phyloP scores from a whole-genome alignment of 2,888 invertebrate species.

The Tachina fera region DNA sequence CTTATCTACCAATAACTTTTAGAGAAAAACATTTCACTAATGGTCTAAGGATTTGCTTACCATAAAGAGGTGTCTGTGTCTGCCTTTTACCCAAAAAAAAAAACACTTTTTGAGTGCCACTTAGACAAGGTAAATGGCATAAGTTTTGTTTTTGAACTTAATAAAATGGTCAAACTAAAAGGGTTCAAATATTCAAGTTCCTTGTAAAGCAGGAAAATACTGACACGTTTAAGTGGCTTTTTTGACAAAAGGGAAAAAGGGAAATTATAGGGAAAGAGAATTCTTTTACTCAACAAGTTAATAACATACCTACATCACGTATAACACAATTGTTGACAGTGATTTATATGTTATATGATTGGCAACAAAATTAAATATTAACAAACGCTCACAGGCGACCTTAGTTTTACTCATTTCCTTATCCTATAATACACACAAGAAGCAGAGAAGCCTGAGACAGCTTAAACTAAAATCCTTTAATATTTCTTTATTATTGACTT shows the following conservation, averaged over 20 bases:
- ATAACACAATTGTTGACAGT: neutral
- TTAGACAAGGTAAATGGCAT: conserved; percentile 25
- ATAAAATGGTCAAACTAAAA: conserved; percentile 31
- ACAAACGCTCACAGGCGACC: too few species aligned
- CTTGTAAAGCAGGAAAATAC: neutral
- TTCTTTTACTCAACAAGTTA: neutral
- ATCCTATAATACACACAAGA: too few species aligned
- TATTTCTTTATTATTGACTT: too few species aligned
- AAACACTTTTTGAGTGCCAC: neutral
- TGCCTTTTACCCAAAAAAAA: neutral
- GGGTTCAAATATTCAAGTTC: neutral
- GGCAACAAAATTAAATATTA: too few species aligned
- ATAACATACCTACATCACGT: neutral
- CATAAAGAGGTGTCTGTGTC: conserved; percentile 12
- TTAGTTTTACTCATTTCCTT: too few species aligned
- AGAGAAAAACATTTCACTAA: conserved; percentile 22
- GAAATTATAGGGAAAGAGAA: neutral
- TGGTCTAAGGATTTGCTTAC: conserved; percentile 19
- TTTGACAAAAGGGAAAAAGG: neutral
- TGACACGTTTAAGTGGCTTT: neutral
- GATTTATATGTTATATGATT: neutral
- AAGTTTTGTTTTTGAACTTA: conserved; percentile 16
- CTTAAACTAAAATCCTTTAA: too few species aligned
- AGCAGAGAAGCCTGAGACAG: too few species aligned
- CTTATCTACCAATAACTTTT: neutral